A percentile compares a stretch with the other conserved stretches of the same genome.
These are phyloP conservation scores for Hydrolagus affinis DNA, from an alignment of 2,113 vertebrate genomes.

Conservation along the genomic window DNA sequence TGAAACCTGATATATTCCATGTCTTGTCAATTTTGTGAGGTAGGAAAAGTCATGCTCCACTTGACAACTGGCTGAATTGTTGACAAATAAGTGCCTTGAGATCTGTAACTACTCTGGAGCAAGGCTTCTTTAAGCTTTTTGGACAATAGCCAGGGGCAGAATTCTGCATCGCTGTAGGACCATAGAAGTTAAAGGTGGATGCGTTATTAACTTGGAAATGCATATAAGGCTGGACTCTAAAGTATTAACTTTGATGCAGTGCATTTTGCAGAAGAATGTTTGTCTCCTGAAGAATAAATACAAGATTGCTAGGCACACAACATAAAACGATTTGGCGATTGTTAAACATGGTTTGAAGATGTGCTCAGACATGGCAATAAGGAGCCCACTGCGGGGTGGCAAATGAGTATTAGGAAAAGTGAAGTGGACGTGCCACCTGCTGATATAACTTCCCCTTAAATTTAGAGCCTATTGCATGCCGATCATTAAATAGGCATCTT, in stretches of 20 bases:
- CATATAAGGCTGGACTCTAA: neutral
- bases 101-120: conserved; percentile 45
- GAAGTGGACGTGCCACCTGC: too few species aligned
- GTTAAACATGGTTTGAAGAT: neutral
- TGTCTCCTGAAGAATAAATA: neutral
- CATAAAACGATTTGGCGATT: neutral
- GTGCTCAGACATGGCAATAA: neutral
- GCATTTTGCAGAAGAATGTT: neutral
- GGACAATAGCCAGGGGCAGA: conserved; percentile 49
- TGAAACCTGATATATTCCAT: conserved; percentile 42
- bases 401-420: too few species aligned
- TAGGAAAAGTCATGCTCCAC: conserved; percentile 49
- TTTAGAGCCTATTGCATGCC: too few species aligned
- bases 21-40: conserved; percentile 49
- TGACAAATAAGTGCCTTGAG: conserved; percentile 54
- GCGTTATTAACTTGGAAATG: neutral
- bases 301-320: neutral
- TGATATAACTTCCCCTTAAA: too few species aligned
- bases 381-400: too few species aligned
- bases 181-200: conserved; percentile 43
- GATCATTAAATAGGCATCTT: too few species aligned
- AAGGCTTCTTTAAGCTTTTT: conserved; percentile 48
- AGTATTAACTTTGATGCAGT: neutral
- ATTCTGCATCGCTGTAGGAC: conserved; percentile 39
- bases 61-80: conserved; percentile 54